Evolutionary conservation across 1,140 invertebrate genomes (phyloP), one percentile per base, ranked within the genome.

Genomic region (Leptestheria dahalacensis): DNA sequence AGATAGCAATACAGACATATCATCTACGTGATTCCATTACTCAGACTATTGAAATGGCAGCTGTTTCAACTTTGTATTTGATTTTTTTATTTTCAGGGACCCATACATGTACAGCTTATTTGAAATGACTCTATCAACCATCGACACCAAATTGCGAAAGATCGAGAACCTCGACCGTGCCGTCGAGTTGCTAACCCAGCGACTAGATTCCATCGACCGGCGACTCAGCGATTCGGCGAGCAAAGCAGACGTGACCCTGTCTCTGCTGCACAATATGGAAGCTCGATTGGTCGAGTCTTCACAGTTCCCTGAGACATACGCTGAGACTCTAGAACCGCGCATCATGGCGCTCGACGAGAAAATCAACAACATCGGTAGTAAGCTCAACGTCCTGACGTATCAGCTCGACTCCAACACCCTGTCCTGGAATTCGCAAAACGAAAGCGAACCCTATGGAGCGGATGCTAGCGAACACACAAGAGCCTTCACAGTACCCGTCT

Each of bases 51-150:
- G n/a, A n/a, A n/a, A n/a, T n/a, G n/a, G n/a, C n/a, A n/a, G n/a
- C n/a, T n/a, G n/a, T n/a, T n/a, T n/a, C n/a, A n/a, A n/a, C n/a
- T n/a, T n/a, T n/a, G n/a, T 6, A 28, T 41, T 53, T 10, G 26
- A 46, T 47, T 57, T 68, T 64, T 66, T 73, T 72, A 74, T 68
- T 84, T 83, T 50, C 81, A 91, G 87, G 71, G 87, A 91, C 69
- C 85, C 89, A 69, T 88, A 89, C 69, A 78, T 91, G 46, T 86
- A 88, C 71, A 85, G 87, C 66, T 83, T 91, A 28, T 89, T 91
- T 72, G 88, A 91, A 71, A 84, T 87, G 10, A 85, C 90, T 63
- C 84, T 91, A 21, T 87, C 85, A 59, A 90, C 86, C 12, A 73
- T 91, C 63, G 87, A 91, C 69, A 85, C 83, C 11, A 90, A 90